These are phyloP conservation scores for Rhinoraja longicauda DNA, from an alignment of 2,797 vertebrate species.

Conservation along the genomic window DNA sequence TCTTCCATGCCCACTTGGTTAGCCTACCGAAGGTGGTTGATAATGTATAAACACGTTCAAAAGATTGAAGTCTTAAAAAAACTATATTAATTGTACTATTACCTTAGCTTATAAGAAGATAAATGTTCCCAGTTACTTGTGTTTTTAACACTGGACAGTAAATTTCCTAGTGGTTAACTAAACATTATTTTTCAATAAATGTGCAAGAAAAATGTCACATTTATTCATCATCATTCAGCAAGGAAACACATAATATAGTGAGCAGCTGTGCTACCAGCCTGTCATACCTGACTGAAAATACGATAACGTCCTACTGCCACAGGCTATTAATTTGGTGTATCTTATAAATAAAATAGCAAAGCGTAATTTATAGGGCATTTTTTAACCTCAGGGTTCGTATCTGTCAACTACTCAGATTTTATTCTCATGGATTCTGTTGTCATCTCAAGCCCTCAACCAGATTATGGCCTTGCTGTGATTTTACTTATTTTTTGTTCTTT, in stretches of 20 bases:
- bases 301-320: neutral
- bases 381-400: neutral
- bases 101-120: neutral
- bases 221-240: neutral
- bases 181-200: conserved; percentile 3
- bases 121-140: neutral
- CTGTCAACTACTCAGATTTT: neutral
- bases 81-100: neutral
- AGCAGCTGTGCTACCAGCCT: neutral
- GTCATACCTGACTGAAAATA: neutral
- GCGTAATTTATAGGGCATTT: neutral
- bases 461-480: neutral
- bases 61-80: neutral
- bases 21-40: no score
- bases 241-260: neutral
- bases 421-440: neutral
- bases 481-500: neutral
- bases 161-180: neutral
- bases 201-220: neutral
- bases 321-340: neutral
- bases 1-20: no score
- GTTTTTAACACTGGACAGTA: neutral
- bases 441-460: neutral
- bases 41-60: neutral
- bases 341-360: neutral